Evolutionary conservation across 1,140 invertebrate species (phyloP).

Genomic region (Caenorhabditis remanei): DNA sequence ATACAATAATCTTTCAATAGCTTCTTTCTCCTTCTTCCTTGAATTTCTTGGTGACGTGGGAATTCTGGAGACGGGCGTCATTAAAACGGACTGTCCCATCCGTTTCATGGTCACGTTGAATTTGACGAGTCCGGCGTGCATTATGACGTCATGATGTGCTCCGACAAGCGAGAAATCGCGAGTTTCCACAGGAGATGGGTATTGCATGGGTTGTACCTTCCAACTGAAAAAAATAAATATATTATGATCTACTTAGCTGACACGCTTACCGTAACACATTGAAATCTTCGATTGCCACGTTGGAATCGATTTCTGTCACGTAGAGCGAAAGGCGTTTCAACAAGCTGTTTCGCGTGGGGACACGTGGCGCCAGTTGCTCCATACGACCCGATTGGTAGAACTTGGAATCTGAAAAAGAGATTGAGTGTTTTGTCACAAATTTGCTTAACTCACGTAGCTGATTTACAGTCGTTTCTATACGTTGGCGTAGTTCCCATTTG

Average conservation of each 20-base stretch:
- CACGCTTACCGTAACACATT: constrained; percentile 80
- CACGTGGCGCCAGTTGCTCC: not conserved
- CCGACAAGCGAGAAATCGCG: constrained; percentile 90
- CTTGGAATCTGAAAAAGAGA: not conserved
- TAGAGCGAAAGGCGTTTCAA: constrained; percentile 84
- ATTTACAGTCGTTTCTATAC: not conserved
- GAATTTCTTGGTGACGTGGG: not conserved
- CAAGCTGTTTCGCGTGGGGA: not conserved
- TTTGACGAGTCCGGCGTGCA: constrained; percentile 89
- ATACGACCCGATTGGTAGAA: constrained; percentile 14
- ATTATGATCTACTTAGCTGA: too few relatives aligned
- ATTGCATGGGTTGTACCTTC: constrained; percentile 80
- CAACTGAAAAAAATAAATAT: constrained; percentile 82
- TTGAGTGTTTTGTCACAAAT: not conserved
- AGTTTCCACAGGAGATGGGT: constrained; percentile 85
- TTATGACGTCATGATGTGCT: constrained; percentile 90
- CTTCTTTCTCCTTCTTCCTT: too few relatives aligned
- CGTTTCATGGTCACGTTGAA: constrained; percentile 8
- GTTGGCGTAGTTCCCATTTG: not conserved
- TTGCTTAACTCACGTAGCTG: not conserved
- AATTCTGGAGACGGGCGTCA: constrained; percentile 60
- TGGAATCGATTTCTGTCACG: constrained; percentile 84
- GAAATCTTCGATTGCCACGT: constrained; percentile 75
- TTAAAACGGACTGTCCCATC: constrained; percentile 52
- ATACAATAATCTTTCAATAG: too few relatives aligned